phyloP scores from a whole-genome alignment of 2,113 vertebrate species.

The Peromyscus leucopus region DNA sequence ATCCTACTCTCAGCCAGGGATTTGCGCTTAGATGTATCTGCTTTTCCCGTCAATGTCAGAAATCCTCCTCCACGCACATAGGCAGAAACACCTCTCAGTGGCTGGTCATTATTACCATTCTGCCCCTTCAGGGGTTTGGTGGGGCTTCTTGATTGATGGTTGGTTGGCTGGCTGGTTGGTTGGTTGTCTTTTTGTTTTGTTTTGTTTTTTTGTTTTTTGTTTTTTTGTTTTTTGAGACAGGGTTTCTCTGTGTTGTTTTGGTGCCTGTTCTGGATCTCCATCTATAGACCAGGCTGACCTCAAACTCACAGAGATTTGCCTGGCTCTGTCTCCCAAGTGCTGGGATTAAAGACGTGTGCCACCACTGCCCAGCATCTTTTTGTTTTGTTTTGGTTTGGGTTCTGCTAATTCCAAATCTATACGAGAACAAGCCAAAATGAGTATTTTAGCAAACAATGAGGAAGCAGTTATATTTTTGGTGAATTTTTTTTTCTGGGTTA shows the following conservation, averaged over 20 bases:
- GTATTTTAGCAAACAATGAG: constrained; percentile 40
- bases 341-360: too few species aligned
- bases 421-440: constrained; percentile 60
- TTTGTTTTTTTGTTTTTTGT: not conserved
- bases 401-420: constrained; percentile 49
- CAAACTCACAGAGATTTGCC: too few species aligned
- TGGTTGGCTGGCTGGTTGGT: not conserved
- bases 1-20: constrained; percentile 38
- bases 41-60: constrained; percentile 46
- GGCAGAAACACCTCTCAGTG: constrained; percentile 35
- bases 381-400: not conserved
- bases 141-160: not conserved
- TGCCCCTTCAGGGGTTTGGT: not conserved
- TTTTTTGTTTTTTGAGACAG: not conserved
- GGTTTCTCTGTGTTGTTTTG: too few species aligned
- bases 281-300: too few species aligned
- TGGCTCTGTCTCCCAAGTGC: too few species aligned
- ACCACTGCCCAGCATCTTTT: too few species aligned
- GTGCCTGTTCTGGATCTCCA: too few species aligned
- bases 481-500: constrained; percentile 44
- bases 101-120: constrained; percentile 2
- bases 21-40: constrained; percentile 46
- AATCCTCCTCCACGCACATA: constrained; percentile 35
- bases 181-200: not conserved
- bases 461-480: constrained; percentile 31